Evolutionary conservation across 2,113 vertebrate species (phyloP).

Genomic region (Boleophthalmus pectinirostris): DNA sequence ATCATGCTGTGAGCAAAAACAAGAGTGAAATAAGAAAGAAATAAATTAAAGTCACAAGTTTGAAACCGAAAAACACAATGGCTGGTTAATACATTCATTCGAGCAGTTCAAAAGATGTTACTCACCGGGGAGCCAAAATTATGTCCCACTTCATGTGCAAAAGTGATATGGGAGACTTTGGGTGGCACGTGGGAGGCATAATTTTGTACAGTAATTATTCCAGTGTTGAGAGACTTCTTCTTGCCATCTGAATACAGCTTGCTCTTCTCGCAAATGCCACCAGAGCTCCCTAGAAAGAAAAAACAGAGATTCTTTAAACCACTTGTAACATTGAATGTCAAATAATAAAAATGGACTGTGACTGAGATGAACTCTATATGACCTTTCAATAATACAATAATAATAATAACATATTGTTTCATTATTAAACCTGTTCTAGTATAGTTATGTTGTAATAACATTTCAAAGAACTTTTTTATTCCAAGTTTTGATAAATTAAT

Average conservation of each 20-base stretch:
- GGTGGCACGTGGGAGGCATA: constrained; percentile 98
- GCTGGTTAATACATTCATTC: constrained; percentile 15
- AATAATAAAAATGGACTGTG: neutral
- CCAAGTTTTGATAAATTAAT: no score
- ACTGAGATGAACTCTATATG: no score
- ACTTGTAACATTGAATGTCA: neutral
- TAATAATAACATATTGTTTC: no score
- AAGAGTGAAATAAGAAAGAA: neutral
- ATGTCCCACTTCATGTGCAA: constrained; percentile 98
- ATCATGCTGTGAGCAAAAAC: constrained; percentile 84
- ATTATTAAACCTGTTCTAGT: neutral
- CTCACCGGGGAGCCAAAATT: constrained; percentile 99
- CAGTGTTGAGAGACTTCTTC: constrained; percentile 98
- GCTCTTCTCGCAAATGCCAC: constrained; percentile 98
- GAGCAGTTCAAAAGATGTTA: constrained; percentile 41
- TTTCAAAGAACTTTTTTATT: no score
- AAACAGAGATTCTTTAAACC: constrained; percentile 13
- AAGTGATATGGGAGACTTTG: constrained; percentile 98
- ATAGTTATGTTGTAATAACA: no score
- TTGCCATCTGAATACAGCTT: constrained; percentile 98
- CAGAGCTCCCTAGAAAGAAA: constrained; percentile 89
- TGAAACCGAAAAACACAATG: constrained; percentile 21
- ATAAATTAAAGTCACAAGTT: constrained; percentile 13
- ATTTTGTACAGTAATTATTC: constrained; percentile 99
- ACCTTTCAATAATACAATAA: no score